These are phyloP conservation scores for Manis pentadactyla DNA, from an alignment of 2,797 vertebrate genomes.

Conservation along the genomic window DNA sequence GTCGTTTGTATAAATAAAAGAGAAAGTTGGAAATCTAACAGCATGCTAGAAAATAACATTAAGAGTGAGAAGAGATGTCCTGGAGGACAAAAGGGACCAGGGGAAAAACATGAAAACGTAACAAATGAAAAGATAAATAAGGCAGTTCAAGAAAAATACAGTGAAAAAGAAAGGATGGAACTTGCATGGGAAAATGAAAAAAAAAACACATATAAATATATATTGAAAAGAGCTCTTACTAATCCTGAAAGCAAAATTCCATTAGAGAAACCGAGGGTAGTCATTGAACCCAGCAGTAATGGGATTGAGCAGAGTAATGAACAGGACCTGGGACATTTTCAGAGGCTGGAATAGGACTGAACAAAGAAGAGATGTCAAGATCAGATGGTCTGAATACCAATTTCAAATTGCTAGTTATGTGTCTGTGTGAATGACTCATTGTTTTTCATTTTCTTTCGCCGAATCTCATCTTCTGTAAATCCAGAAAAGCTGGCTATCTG, in stretches of 20 bases:
- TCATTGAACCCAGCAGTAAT: background rate
- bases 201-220: background rate
- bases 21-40: background rate
- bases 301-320: background rate
- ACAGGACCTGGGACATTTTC: background rate
- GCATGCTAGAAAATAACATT: background rate
- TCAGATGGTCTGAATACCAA: slow-evolving; percentile 13
- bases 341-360: background rate
- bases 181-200: background rate
- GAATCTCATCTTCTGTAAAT: slow-evolving; percentile 49
- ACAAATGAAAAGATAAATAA: background rate
- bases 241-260: slow-evolving; percentile 27
- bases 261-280: background rate
- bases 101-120: background rate
- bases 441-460: slow-evolving; percentile 64
- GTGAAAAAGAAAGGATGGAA: background rate
- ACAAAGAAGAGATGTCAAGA: background rate
- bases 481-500: background rate
- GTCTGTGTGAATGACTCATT: slow-evolving; percentile 39
- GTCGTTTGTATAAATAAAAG: background rate
- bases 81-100: background rate
- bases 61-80: background rate
- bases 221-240: background rate
- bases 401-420: slow-evolving; percentile 57
- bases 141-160: background rate